phyloP scores from a whole-genome alignment of 2,113 vertebrate genomes.

The Apteryx owenii region DNA sequence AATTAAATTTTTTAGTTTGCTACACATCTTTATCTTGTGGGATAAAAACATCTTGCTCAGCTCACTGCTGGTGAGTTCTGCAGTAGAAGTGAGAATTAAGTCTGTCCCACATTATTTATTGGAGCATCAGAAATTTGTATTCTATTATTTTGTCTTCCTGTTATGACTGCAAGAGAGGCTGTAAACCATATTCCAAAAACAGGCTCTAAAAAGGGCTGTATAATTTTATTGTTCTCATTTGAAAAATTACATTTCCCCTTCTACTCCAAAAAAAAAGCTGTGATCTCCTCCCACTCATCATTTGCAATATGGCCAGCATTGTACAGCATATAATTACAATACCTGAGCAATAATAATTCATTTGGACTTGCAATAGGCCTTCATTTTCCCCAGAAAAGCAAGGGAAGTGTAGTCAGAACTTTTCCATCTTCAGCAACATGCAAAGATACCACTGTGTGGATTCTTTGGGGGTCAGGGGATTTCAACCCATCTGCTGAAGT shows the following conservation, averaged over 20 bases:
- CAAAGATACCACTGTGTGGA: not conserved
- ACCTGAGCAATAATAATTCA: conserved; percentile 7
- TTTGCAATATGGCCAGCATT: conserved; percentile 5
- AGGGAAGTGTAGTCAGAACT: not conserved
- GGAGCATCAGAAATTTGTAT: not conserved
- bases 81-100: not conserved
- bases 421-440: not conserved
- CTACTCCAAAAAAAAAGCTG: conserved; percentile 29
- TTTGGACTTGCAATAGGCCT: not conserved
- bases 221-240: conserved; percentile 53
- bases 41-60: not conserved
- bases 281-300: conserved; percentile 29
- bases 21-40: not conserved
- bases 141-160: conserved; percentile 17
- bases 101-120: not conserved
- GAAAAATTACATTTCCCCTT: conserved; percentile 53
- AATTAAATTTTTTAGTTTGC: not conserved
- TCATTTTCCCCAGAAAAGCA: not conserved
- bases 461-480: not conserved
- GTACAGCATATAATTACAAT: conserved; percentile 31
- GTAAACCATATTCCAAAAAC: conserved; percentile 4
- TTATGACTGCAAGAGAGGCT: conserved; percentile 11
- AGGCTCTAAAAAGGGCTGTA: not conserved
- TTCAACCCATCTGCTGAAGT: conserved; percentile 27
- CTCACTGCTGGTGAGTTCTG: not conserved